Evolutionary conservation across 2,797 vertebrate species (phyloP).

Genomic region (Australoheros facetus): DNA sequence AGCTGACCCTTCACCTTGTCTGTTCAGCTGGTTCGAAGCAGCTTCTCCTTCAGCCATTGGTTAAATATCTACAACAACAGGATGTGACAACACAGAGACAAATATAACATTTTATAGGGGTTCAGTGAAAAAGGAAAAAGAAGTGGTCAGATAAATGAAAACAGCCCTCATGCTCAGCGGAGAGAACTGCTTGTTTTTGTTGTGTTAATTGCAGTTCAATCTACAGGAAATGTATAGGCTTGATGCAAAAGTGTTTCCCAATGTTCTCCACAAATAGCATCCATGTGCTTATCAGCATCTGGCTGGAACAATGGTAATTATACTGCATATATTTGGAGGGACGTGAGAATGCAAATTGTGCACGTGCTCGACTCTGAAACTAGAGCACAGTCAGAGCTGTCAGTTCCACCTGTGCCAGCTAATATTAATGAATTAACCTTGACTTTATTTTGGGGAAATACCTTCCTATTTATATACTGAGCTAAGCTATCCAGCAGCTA

Average conservation of each 20-base stretch:
- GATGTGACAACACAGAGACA: constrained; percentile 42
- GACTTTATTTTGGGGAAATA: neutral
- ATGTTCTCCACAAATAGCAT: constrained; percentile 24
- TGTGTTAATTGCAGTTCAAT: constrained; percentile 39
- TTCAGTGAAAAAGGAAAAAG: constrained; percentile 5
- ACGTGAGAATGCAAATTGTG: constrained; percentile 8
- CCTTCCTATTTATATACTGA: neutral
- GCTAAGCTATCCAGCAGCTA: neutral
- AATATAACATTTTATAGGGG: constrained; percentile 21
- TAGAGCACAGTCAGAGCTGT: constrained; percentile 2
- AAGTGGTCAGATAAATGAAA: neutral
- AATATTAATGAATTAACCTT: neutral
- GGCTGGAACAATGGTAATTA: constrained; percentile 52
- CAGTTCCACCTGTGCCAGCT: neutral
- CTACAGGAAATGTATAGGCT: constrained; percentile 35
- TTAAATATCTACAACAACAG: constrained; percentile 20
- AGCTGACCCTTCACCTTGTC: constrained; percentile 53
- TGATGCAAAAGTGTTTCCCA: constrained; percentile 29
- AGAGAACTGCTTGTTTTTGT: constrained; percentile 35
- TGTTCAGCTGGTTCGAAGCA: neutral
- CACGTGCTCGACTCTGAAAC: neutral
- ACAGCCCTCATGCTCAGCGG: neutral
- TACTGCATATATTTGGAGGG: constrained; percentile 6
- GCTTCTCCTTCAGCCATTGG: constrained; percentile 13
- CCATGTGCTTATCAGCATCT: constrained; percentile 45